These are phyloP conservation scores for Glyphotaelius pellucidus DNA, from an alignment of 2,888 invertebrate species.

Conservation along the genomic window DNA sequence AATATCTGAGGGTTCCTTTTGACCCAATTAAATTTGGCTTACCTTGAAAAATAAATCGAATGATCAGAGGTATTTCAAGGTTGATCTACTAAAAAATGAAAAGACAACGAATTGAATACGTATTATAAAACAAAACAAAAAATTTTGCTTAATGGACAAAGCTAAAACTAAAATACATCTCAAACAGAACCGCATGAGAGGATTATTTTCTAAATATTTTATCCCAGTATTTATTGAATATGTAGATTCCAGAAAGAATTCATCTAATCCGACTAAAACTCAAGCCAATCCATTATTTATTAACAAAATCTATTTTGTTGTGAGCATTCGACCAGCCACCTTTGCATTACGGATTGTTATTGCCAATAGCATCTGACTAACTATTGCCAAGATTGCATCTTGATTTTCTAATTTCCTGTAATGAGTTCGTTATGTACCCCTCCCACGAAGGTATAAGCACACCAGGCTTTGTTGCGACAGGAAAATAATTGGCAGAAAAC, in stretches of 20 bases:
- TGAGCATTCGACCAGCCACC: slow-evolving; percentile 23
- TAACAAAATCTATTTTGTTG: not conserved
- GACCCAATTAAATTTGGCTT: not conserved
- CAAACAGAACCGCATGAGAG: too few species aligned
- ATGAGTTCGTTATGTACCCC: slow-evolving; percentile 53
- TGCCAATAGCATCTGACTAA: slow-evolving; percentile 36
- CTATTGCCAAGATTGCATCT: slow-evolving; percentile 57
- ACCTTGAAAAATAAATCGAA: not conserved
- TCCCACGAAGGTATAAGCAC: not conserved
- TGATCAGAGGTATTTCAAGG: not conserved
- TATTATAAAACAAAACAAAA: not conserved
- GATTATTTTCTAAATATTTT: not conserved
- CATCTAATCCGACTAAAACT: not conserved
- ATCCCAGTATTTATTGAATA: not conserved
- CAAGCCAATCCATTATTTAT: not conserved
- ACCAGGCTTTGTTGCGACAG: not conserved
- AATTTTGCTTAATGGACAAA: not conserved
- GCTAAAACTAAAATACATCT: too few species aligned
- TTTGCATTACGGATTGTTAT: not conserved
- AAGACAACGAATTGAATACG: not conserved
- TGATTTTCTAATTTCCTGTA: slow-evolving; percentile 61
- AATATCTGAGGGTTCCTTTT: not conserved
- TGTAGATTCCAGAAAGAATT: not conserved
- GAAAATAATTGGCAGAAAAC: not conserved
- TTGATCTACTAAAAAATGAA: not conserved